phyloP scores from a whole-genome alignment of 2,797 vertebrate species.

The Lerista edwardsae region DNA sequence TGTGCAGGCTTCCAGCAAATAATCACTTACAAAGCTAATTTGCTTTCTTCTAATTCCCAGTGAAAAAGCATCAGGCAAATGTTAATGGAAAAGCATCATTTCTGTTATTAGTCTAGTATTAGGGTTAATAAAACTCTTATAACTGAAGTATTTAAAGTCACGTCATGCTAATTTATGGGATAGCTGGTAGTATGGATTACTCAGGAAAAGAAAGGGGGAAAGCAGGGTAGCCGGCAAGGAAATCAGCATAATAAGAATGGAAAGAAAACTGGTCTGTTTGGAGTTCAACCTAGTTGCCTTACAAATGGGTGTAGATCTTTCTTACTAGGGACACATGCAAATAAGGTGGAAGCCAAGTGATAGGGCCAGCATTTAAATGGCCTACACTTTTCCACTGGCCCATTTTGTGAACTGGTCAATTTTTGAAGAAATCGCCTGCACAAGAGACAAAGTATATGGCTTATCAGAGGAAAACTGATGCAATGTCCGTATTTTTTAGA shows the following conservation, averaged over 20 bases:
- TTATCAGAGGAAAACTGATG: background rate
- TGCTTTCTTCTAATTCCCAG: background rate
- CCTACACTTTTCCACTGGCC: accelerated
- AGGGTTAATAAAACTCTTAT: background rate
- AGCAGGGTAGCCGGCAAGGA: background rate
- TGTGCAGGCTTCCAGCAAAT: background rate
- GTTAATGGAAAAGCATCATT: slow-evolving; percentile 16
- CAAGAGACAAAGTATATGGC: background rate
- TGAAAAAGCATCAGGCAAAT: slow-evolving; percentile 4
- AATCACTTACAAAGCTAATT: background rate
- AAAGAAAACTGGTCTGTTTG: background rate
- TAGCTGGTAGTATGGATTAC: background rate
- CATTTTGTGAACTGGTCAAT: background rate
- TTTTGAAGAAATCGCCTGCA: background rate
- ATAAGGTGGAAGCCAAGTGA: background rate
- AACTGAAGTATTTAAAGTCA: background rate
- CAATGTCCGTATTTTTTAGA: too few species aligned
- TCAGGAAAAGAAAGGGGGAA: accelerated
- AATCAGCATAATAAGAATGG: background rate
- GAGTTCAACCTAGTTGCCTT: background rate
- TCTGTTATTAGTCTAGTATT: slow-evolving; percentile 1
- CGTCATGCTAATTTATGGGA: background rate
- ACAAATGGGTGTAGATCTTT: accelerated
- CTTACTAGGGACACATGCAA: background rate
- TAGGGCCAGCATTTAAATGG: background rate